phyloP scores from a whole-genome alignment of 2,797 vertebrate genomes.

The Gephyroberyx darwinii region DNA sequence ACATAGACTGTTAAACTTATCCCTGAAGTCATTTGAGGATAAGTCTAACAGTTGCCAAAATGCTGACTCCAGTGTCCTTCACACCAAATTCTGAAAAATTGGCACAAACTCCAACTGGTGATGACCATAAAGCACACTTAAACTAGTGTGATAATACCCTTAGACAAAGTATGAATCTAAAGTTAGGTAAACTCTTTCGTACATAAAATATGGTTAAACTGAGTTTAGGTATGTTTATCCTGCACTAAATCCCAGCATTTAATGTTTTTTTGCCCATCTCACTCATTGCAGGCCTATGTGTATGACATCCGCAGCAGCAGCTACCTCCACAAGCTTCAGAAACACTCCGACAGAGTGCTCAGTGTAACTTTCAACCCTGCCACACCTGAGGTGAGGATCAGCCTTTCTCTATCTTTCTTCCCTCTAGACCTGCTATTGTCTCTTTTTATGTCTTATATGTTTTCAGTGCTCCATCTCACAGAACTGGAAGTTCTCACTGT shows the following conservation, averaged over 20 bases:
- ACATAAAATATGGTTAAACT: too few relatives aligned
- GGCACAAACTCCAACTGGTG: neutral
- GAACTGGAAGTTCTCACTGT: too few relatives aligned
- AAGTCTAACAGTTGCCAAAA: constrained; percentile 7
- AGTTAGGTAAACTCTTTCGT: too few relatives aligned
- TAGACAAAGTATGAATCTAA: neutral
- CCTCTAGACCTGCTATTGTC: neutral
- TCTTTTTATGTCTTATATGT: too few relatives aligned
- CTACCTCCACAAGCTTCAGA: constrained; percentile 84
- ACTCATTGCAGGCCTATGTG: constrained; percentile 78
- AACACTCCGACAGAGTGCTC: constrained; percentile 85
- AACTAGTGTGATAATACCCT: constrained; percentile 1
- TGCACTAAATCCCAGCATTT: neutral
- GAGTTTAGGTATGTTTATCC: neutral
- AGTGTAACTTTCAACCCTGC: constrained; percentile 87
- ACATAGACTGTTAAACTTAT: neutral
- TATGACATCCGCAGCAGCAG: constrained; percentile 86
- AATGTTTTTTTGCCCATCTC: constrained; percentile 24
- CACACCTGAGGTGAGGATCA: constrained; percentile 82
- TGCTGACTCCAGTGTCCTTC: neutral
- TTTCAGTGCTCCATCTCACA: neutral
- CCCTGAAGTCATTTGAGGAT: neutral
- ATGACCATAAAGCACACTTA: neutral
- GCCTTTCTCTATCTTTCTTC: neutral
- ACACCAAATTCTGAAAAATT: constrained; percentile 3